A percentile compares a stretch with the other conserved stretches of the same genome.
Evolutionary conservation across 2,113 vertebrate genomes (phyloP).

Genomic region (Aegithalos caudatus): DNA sequence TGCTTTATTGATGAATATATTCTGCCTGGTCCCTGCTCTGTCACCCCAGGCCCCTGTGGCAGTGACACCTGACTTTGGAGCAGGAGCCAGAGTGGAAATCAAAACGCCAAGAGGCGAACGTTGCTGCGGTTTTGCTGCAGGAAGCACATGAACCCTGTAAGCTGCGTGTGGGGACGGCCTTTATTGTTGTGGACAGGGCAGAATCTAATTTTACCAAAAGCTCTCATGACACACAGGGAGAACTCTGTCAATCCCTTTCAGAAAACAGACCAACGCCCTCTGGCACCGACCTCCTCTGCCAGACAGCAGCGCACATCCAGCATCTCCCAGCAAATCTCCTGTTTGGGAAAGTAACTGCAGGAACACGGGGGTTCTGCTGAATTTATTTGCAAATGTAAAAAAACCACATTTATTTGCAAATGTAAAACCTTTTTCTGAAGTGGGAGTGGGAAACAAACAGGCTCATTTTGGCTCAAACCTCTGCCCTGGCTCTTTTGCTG

Average conservation of each 20-base stretch:
- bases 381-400: not conserved
- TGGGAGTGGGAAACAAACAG: not conserved
- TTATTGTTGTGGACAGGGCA: conserved; percentile 47
- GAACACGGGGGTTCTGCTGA: not conserved
- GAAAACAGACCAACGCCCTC: conserved; percentile 29
- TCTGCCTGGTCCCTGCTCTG: rapidly evolving
- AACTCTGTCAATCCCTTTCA: not conserved
- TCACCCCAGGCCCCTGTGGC: not conserved
- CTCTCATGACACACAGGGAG: conserved; percentile 1
- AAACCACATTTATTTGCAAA: not conserved
- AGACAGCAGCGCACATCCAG: not conserved
- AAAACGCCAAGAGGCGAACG: not conserved
- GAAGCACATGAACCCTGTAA: not conserved
- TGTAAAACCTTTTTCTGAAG: not conserved
- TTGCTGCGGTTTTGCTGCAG: conserved; percentile 42
- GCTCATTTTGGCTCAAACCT: not conserved
- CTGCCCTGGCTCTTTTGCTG: not conserved
- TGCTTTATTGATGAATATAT: not conserved
- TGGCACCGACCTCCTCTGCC: not conserved
- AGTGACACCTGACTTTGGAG: not conserved
- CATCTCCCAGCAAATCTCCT: not conserved
- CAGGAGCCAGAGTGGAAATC: not conserved
- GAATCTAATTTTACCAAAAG: conserved; percentile 36
- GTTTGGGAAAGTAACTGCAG: not conserved
- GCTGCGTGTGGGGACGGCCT: conserved; percentile 5